phyloP scores from a whole-genome alignment of 2,888 invertebrate genomes.

The Lutraria lutraria region DNA sequence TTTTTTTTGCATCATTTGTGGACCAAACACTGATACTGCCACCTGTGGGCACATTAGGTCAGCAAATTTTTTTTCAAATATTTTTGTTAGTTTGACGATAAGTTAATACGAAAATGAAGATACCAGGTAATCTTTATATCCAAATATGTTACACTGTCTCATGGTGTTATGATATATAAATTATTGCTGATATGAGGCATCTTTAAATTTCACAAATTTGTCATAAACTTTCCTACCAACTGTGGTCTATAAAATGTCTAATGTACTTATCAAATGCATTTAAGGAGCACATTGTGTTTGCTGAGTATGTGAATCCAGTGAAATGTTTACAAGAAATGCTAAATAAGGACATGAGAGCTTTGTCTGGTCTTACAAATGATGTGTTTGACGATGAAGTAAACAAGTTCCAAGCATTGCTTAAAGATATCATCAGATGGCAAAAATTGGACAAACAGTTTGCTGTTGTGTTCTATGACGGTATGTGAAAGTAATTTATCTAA shows the following conservation, averaged over 20 bases:
- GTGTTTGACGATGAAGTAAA: conserved; percentile 38
- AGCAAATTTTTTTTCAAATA: no score
- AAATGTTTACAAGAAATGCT: conserved; percentile 56
- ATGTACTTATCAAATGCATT: background rate
- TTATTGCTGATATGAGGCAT: no score
- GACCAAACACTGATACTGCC: no score
- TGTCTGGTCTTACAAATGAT: conserved; percentile 41
- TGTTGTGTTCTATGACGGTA: conserved; percentile 53
- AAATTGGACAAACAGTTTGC: conserved; percentile 25
- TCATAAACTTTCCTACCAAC: background rate
- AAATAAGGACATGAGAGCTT: background rate
- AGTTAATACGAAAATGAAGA: no score
- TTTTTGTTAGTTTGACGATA: no score
- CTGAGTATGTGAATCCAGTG: conserved; percentile 52
- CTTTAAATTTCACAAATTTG: no score
- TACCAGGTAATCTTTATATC: background rate
- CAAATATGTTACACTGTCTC: background rate
- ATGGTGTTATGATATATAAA: background rate
- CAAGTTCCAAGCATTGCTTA: conserved; percentile 36
- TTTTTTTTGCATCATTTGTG: no score
- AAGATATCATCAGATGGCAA: conserved; percentile 36
- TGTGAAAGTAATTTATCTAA: background rate
- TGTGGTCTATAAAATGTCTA: background rate
- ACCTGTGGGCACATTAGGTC: no score
- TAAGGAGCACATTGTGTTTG: conserved; percentile 48